These are phyloP conservation scores for Eupithecia vulgata DNA, from an alignment of 2,888 invertebrate species.

Conservation along the genomic window DNA sequence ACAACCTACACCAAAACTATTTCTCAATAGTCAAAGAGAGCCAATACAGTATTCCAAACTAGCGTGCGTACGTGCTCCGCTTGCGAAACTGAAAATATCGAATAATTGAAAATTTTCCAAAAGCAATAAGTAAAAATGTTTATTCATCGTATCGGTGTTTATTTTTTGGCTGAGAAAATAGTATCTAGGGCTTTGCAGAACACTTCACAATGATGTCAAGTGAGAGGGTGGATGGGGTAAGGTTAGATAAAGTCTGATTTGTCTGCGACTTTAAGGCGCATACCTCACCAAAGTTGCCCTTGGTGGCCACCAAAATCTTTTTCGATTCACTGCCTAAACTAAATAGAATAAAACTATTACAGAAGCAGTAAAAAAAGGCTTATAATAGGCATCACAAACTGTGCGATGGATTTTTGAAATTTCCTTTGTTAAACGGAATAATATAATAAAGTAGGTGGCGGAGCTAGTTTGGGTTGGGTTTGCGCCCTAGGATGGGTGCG, in stretches of 20 bases:
- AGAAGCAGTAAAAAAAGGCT: no score
- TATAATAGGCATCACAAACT: no score
- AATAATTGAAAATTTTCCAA: constrained; percentile 34
- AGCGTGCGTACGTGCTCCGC: constrained; percentile 31
- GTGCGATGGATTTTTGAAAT: no score
- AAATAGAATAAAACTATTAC: no score
- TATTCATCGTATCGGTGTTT: constrained; percentile 19
- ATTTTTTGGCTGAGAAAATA: constrained; percentile 1
- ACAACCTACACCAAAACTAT: constrained; percentile 25
- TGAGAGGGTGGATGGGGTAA: neutral
- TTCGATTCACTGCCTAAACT: no score
- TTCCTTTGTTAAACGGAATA: no score
- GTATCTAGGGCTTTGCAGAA: neutral
- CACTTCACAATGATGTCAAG: constrained; percentile 2
- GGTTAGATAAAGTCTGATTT: neutral
- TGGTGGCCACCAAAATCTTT: no score
- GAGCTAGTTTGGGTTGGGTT: no score
- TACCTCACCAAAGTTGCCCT: no score
- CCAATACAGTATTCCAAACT: constrained; percentile 35
- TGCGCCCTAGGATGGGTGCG: no score
- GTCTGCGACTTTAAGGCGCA: neutral
- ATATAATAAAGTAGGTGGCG: no score
- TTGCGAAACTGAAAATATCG: constrained; percentile 26
- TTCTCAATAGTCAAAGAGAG: constrained; percentile 36
- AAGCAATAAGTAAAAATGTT: constrained; percentile 29